Conservation (phyloP, 2,888 invertebrate species). For the Drosophila infuscata region DNA sequence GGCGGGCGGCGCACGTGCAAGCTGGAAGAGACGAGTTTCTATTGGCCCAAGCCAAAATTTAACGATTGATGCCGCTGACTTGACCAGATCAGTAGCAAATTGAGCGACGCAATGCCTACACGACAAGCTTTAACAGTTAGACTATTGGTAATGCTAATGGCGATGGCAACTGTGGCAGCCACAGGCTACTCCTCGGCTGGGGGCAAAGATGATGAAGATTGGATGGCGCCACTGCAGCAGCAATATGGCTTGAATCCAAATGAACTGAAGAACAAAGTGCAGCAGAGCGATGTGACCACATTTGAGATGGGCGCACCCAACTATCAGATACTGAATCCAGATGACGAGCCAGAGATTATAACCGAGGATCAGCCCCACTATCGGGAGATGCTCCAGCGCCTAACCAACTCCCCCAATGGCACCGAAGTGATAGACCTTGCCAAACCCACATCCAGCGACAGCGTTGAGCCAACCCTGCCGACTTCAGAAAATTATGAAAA, state of each 20-base stretch:
- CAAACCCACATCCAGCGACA: constrained; percentile 17
- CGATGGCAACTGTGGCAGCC: constrained; percentile 13
- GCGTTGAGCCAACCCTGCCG: neutral
- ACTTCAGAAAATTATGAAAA: constrained; percentile 46
- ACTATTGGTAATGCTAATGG: constrained; percentile 26
- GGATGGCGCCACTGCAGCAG: constrained; percentile 46
- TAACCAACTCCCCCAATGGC: constrained; percentile 45
- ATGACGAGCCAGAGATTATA: constrained; percentile 79
- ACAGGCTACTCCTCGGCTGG: neutral
- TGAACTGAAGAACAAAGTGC: constrained; percentile 67
- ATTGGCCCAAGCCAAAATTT: constrained; percentile 35
- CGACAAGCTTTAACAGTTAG: constrained; percentile 35
- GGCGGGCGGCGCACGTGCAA: constrained; percentile 29
- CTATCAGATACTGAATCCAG: constrained; percentile 77
- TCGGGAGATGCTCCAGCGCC: constrained; percentile 57
- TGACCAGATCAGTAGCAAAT: constrained; percentile 64
- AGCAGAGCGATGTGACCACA: constrained; percentile 75
- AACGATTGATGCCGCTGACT: constrained; percentile 39
- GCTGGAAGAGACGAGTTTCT: constrained; percentile 42
- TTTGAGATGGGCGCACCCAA: constrained; percentile 76
- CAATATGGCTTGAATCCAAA: constrained; percentile 52
- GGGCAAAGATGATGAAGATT: constrained; percentile 27
- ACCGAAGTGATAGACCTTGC: constrained; percentile 62
- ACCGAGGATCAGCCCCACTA: constrained; percentile 79
- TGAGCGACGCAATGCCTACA: constrained; percentile 52